Conservation (phyloP, 2,797 vertebrate species). For the Xenops minutus region DNA sequence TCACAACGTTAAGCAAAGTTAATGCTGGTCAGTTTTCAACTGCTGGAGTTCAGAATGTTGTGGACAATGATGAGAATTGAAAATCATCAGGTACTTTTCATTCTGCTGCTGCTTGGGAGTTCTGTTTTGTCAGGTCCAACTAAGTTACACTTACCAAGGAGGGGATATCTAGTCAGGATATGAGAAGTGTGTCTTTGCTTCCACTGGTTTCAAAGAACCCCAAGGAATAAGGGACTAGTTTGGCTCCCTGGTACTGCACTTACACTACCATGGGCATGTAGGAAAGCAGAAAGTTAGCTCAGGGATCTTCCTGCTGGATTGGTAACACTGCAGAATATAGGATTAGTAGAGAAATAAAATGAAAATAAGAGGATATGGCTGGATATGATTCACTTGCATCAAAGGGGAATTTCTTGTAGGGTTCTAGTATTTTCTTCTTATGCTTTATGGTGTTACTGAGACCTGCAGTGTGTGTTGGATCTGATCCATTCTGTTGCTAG, state of each 20-base stretch:
- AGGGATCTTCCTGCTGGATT: background rate
- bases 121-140: background rate
- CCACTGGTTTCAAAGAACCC: background rate
- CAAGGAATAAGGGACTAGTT: background rate
- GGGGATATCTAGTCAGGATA: background rate
- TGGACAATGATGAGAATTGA: background rate
- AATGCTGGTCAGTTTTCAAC: background rate
- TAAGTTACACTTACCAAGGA: background rate
- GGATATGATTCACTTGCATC: background rate
- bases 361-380: background rate
- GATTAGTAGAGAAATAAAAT: background rate
- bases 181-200: background rate
- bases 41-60: background rate
- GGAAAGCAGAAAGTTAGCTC: background rate
- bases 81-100: background rate
- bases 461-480: background rate
- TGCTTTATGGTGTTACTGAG: background rate
- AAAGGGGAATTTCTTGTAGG: background rate
- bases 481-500: background rate
- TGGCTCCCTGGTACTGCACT: fast-evolving
- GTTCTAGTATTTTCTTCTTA: background rate
- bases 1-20: background rate
- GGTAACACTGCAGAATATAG: background rate
- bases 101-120: background rate
- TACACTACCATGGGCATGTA: background rate